A percentile compares a stretch with the other conserved stretches of the same genome.
These are phyloP conservation scores for Ariopsis seemanni DNA, from an alignment of 2,113 vertebrate genomes.

Conservation along the genomic window DNA sequence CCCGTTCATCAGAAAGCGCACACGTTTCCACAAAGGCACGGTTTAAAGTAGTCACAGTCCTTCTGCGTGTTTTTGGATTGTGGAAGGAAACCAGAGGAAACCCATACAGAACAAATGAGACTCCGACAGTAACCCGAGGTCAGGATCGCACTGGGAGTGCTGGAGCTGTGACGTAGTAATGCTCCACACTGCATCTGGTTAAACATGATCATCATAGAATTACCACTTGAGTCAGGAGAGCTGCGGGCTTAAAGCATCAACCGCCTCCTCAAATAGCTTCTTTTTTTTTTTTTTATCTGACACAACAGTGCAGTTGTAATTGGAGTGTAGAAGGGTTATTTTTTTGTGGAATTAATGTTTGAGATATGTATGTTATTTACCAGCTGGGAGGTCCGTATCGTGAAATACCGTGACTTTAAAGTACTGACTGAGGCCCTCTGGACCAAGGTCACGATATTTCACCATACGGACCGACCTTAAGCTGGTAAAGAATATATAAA, in stretches of 20 bases:
- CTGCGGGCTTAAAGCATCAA: neutral
- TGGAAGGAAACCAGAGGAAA: neutral
- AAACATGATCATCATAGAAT: neutral
- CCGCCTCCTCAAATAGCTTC: too few relatives aligned
- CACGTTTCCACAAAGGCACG: neutral
- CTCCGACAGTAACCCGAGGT: neutral
- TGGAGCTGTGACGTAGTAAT: neutral
- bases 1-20: neutral
- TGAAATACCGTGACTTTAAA: too few relatives aligned
- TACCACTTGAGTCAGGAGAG: neutral
- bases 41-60: neutral
- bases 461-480: too few relatives aligned
- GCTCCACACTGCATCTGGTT: neutral
- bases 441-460: too few relatives aligned
- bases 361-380: too few relatives aligned
- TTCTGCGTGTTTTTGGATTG: neutral
- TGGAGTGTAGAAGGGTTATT: neutral
- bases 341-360: neutral
- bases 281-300: too few relatives aligned
- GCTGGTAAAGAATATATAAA: too few relatives aligned
- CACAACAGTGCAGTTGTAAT: neutral
- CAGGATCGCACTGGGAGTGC: neutral
- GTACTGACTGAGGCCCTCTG: too few relatives aligned
- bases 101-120: neutral
- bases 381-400: too few relatives aligned